phyloP scores from a whole-genome alignment of 2,888 invertebrate genomes.

The Cetonia aurata region DNA sequence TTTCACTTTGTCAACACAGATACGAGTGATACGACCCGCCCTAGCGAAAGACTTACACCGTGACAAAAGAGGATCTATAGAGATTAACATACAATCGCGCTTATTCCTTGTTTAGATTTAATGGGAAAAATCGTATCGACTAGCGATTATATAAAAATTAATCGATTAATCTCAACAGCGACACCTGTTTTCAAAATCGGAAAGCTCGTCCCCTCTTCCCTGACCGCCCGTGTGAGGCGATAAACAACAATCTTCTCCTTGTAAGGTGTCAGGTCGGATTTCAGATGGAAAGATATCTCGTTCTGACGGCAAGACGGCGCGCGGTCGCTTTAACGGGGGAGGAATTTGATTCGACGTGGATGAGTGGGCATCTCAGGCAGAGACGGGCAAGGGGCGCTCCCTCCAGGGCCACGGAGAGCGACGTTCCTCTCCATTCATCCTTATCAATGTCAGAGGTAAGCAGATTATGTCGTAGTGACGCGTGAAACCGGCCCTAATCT shows the following conservation, averaged over 20 bases:
- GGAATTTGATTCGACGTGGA: conserved; percentile 26
- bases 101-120: background rate
- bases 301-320: background rate
- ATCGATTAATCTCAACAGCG: background rate
- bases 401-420: conserved; percentile 30
- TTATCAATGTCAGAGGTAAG: conserved; percentile 73
- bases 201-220: background rate
- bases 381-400: background rate
- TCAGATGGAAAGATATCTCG: conserved; percentile 28
- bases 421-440: conserved; percentile 68
- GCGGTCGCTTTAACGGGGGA: background rate
- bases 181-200: conserved; percentile 19
- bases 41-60: background rate
- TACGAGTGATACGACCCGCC: background rate
- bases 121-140: background rate
- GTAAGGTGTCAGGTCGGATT: conserved; percentile 30
- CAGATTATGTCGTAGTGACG: conserved; percentile 71
- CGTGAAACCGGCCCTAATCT: conserved; percentile 69
- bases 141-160: background rate
- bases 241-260: conserved; percentile 29
- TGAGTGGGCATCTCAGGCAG: conserved; percentile 15
- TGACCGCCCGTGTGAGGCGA: background rate
- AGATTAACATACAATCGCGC: conserved; percentile 6
- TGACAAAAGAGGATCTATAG: background rate
- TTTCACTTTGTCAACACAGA: conserved; percentile 35